Conservation (phyloP, 2,888 invertebrate species). For the Morpho achilles region DNA sequence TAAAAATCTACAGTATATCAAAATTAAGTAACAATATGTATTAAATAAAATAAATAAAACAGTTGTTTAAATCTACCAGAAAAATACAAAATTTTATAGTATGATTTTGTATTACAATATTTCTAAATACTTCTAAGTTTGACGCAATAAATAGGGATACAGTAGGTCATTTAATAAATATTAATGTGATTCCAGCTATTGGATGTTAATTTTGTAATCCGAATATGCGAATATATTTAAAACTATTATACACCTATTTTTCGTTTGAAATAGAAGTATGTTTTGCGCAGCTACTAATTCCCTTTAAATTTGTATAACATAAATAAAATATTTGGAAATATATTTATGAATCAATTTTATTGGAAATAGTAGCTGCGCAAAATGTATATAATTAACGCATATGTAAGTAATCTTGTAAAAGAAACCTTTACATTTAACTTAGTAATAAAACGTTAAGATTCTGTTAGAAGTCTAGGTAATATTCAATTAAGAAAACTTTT, state of each 20-base stretch:
- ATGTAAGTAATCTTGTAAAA: background rate
- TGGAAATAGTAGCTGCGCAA: background rate
- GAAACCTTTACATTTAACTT: no score
- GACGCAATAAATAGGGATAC: background rate
- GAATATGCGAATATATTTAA: constrained; percentile 3
- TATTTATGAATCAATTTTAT: no score
- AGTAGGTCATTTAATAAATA: constrained; percentile 2
- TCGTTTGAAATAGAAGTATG: background rate
- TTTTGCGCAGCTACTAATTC: background rate
- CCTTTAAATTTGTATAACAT: background rate
- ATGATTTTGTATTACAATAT: no score
- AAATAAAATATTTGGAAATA: background rate
- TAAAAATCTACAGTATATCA: no score
- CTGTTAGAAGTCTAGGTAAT: no score
- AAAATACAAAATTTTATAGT: no score
- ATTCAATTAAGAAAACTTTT: no score
- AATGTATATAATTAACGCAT: background rate
- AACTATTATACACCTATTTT: background rate
- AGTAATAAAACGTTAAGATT: no score
- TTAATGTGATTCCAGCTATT: constrained; percentile 1
- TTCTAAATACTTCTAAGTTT: no score
- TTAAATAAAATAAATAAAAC: no score
- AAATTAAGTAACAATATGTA: no score
- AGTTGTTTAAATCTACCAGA: no score
- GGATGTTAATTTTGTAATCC: constrained; percentile 6